Conservation (phyloP, 2,113 vertebrate genomes). For the Terrapene triunguis region DNA sequence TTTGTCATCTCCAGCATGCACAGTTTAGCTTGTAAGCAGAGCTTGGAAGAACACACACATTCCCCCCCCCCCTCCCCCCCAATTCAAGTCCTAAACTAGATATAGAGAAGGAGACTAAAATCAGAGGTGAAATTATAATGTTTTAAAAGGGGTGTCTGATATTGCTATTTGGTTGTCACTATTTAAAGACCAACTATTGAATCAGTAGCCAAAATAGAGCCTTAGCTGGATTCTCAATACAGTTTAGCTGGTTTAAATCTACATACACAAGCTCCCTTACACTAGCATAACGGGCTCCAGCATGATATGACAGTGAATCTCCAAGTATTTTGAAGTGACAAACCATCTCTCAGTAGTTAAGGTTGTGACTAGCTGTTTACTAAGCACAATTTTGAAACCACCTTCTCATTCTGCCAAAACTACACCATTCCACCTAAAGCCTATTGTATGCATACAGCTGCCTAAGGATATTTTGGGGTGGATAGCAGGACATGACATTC, state of each 20-base stretch:
- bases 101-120: too few relatives aligned
- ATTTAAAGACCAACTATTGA: neutral
- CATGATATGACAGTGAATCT: neutral
- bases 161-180: too few relatives aligned
- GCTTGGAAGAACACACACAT: too few relatives aligned
- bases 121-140: too few relatives aligned
- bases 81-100: too few relatives aligned
- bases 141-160: too few relatives aligned
- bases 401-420: neutral
- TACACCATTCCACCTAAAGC: neutral
- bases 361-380: neutral
- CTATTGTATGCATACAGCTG: neutral
- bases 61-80: too few relatives aligned
- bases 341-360: neutral
- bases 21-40: too few relatives aligned
- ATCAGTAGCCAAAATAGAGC: neutral
- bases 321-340: neutral
- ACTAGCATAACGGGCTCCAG: too few relatives aligned
- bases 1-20: too few relatives aligned
- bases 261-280: neutral
- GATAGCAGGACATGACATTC: neutral
- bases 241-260: neutral
- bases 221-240: neutral
- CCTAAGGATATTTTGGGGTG: neutral
- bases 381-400: neutral